Evolutionary conservation across 1,140 invertebrate genomes (phyloP).

Genomic region (Neodiprion fabricii): DNA sequence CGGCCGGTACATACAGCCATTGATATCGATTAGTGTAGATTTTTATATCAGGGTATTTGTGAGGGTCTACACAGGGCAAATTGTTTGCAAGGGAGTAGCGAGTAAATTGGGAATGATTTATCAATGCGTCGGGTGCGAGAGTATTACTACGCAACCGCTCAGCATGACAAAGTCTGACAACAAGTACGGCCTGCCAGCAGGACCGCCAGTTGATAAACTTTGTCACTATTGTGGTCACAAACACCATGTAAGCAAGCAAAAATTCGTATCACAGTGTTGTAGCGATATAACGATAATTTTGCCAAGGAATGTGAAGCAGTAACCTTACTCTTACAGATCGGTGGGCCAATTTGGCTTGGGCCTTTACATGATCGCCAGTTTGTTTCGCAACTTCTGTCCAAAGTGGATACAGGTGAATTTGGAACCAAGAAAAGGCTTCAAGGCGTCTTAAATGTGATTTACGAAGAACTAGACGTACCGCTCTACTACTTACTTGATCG

Average conservation of each 20-base stretch:
- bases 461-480: slow-evolving; percentile 87
- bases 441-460: slow-evolving; percentile 74
- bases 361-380: slow-evolving; percentile 84
- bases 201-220: slow-evolving; percentile 68
- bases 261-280: neutral
- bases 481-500: slow-evolving; percentile 84
- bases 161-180: slow-evolving; percentile 69
- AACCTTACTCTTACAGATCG: slow-evolving; percentile 66
- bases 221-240: slow-evolving; percentile 81
- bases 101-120: slow-evolving; percentile 88
- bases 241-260: slow-evolving; percentile 68
- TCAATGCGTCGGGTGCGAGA: slow-evolving; percentile 89
- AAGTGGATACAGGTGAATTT: slow-evolving; percentile 56
- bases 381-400: slow-evolving; percentile 64
- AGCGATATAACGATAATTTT: slow-evolving; percentile 8
- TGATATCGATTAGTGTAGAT: slow-evolving; percentile 92
- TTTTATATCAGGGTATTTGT: slow-evolving; percentile 98
- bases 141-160: slow-evolving; percentile 77
- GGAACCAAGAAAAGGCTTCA: slow-evolving; percentile 78
- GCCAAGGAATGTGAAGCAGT: slow-evolving; percentile 8
- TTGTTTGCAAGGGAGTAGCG: slow-evolving; percentile 83
- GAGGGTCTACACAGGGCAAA: slow-evolving; percentile 77
- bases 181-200: slow-evolving; percentile 67
- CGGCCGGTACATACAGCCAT: slow-evolving; percentile 89
- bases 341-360: slow-evolving; percentile 93